Conservation (phyloP, 2,797 vertebrate genomes). For the Cacajao melanocephalus region DNA sequence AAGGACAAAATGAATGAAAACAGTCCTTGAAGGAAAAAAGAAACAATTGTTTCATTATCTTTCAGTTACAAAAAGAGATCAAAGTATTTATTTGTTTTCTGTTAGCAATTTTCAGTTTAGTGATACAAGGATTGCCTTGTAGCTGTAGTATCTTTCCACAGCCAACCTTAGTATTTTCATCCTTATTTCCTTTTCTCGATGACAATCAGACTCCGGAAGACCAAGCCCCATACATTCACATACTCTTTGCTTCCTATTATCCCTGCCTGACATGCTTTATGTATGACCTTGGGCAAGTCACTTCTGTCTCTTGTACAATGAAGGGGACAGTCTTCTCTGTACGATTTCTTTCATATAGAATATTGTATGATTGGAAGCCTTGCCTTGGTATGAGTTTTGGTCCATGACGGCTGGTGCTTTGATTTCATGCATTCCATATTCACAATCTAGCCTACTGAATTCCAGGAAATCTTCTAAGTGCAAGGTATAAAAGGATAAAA, state of each 20-base stretch:
- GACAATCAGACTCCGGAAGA: conserved; percentile 30
- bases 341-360: neutral
- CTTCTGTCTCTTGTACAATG: neutral
- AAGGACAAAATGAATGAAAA: neutral
- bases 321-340: neutral
- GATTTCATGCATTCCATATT: neutral
- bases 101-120: neutral
- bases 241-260: conserved; percentile 41
- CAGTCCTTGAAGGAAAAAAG: neutral
- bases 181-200: neutral
- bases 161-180: neutral
- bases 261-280: conserved; percentile 6
- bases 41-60: neutral
- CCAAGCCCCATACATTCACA: neutral
- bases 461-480: neutral
- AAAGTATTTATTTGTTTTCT: neutral
- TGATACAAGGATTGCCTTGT: neutral
- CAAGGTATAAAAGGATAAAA: neutral
- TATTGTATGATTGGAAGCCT: neutral
- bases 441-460: neutral
- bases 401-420: neutral
- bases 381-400: neutral
- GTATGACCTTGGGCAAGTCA: conserved; percentile 28
- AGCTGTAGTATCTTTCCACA: neutral
- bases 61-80: neutral